A percentile compares a stretch with the other conserved stretches of the same genome.
phyloP scores from a whole-genome alignment of 2,797 vertebrate species.

The Sus cebifrons region DNA sequence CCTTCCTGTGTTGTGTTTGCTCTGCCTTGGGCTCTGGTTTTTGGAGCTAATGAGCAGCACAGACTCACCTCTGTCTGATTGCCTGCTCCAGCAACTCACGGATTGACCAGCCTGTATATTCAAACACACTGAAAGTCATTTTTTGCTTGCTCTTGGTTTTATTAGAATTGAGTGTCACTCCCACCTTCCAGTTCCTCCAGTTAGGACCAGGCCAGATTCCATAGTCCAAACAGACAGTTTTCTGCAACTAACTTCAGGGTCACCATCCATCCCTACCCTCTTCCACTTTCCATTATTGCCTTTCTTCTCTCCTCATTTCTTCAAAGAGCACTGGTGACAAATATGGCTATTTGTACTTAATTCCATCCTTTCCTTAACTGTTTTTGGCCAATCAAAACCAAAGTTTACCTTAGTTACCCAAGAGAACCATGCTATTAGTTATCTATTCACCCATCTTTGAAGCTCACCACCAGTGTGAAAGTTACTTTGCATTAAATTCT shows the following conservation, averaged over 20 bases:
- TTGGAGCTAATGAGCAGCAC: neutral
- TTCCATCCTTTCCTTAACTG: neutral
- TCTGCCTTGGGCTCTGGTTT: neutral
- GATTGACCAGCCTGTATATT: neutral
- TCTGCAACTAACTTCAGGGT: neutral
- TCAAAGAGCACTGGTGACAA: conserved; percentile 45
- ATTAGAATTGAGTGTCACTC: neutral
- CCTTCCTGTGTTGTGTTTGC: neutral
- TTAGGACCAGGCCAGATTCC: conserved; percentile 2
- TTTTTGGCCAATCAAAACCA: conserved; percentile 72
- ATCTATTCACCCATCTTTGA: conserved; percentile 78
- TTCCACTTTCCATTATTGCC: neutral
- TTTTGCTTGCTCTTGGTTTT: conserved; percentile 11
- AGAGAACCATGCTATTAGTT: conserved; percentile 61
- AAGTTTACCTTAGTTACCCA: conserved; percentile 78
- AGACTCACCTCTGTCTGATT: neutral
- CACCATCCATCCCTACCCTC: neutral
- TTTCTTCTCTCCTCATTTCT: conserved; percentile 29
- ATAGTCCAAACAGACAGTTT: neutral
- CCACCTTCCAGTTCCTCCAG: conserved; percentile 34
- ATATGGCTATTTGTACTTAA: conserved; percentile 15
- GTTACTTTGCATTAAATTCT: conserved; percentile 81
- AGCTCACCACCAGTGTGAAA: conserved; percentile 62
- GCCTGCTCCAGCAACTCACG: too few species aligned
- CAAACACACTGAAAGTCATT: neutral